Percentiles rank a stretch among this genome's conserved stretches.
These are phyloP conservation scores for Phthorimaea operculella DNA, from an alignment of 1,140 invertebrate species.

Conservation along the genomic window DNA sequence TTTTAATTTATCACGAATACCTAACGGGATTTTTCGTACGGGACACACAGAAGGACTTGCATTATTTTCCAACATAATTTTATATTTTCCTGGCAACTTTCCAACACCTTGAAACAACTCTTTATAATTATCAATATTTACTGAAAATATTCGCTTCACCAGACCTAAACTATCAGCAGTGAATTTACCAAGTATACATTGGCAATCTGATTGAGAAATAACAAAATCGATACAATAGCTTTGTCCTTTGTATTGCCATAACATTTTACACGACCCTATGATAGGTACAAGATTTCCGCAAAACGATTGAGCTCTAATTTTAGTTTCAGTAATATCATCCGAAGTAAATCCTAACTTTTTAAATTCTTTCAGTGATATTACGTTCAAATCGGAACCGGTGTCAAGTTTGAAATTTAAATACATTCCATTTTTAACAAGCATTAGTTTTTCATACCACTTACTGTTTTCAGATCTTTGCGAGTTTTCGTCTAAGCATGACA, in stretches of 20 bases:
- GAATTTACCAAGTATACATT: conserved; percentile 8
- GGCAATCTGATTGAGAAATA: neutral
- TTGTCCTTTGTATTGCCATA: neutral
- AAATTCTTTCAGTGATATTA: conserved; percentile 1
- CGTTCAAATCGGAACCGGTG: conserved; percentile 5
- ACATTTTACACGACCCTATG: conserved; percentile 6
- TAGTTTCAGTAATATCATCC: neutral
- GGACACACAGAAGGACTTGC: conserved; percentile 17
- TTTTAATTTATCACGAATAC: conserved; percentile 19
- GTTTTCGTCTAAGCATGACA: neutral
- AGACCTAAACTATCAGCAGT: conserved; percentile 1
- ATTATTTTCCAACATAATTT: conserved; percentile 20
- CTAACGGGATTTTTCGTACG: conserved; percentile 23
- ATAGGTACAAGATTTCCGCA: conserved; percentile 6
- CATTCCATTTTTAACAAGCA: neutral
- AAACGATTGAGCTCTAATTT: neutral
- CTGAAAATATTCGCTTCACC: conserved; percentile 2
- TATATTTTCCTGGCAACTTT: conserved; percentile 10
- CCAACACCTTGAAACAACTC: conserved; percentile 11
- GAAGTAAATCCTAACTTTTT: conserved; percentile 6
- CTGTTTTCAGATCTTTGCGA: neutral
- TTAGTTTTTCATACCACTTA: conserved; percentile 8
- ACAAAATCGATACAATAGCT: conserved; percentile 6
- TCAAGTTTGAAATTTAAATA: conserved; percentile 8
- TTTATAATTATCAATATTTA: conserved; percentile 3